Evolutionary conservation across 2,113 vertebrate species (phyloP).

Genomic region (Aegithalos caudatus): DNA sequence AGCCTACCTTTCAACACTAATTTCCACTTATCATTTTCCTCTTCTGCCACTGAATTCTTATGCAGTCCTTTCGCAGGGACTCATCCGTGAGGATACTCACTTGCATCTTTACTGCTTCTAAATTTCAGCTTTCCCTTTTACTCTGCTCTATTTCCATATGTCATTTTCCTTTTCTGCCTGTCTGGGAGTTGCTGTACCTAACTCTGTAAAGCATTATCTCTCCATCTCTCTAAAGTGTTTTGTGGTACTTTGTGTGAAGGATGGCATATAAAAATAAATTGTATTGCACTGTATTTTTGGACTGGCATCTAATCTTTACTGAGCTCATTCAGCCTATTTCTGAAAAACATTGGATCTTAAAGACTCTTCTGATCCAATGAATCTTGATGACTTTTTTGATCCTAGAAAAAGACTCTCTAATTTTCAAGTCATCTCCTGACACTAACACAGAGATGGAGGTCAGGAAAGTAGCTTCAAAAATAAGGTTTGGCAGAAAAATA

Average conservation of each 20-base stretch:
- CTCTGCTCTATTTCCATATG: conserved; percentile 62
- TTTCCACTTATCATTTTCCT: background rate
- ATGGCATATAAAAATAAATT: conserved; percentile 74
- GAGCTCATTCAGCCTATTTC: conserved; percentile 64
- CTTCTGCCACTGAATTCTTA: conserved; percentile 3
- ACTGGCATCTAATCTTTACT: conserved; percentile 67
- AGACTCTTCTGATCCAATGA: conserved; percentile 67
- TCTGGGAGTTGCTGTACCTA: conserved; percentile 63
- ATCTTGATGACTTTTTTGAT: conserved; percentile 67
- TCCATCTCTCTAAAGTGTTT: conserved; percentile 71
- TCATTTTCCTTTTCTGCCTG: conserved; percentile 70
- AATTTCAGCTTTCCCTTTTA: conserved; percentile 54
- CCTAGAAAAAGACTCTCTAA: conserved; percentile 61
- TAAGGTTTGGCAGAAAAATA: conserved; percentile 18
- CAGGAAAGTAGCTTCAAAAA: conserved; percentile 44
- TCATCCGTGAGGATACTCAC: conserved; percentile 45
- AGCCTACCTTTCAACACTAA: background rate
- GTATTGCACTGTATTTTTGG: conserved; percentile 70
- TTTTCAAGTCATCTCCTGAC: conserved; percentile 65
- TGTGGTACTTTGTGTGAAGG: conserved; percentile 69
- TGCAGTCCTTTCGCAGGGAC: background rate
- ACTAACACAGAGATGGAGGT: conserved; percentile 49
- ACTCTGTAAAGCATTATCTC: conserved; percentile 70
- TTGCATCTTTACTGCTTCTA: conserved; percentile 63
- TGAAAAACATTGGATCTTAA: conserved; percentile 66